Evolutionary conservation across 2,888 invertebrate species (phyloP).

Genomic region (Plagodis dolabraria): DNA sequence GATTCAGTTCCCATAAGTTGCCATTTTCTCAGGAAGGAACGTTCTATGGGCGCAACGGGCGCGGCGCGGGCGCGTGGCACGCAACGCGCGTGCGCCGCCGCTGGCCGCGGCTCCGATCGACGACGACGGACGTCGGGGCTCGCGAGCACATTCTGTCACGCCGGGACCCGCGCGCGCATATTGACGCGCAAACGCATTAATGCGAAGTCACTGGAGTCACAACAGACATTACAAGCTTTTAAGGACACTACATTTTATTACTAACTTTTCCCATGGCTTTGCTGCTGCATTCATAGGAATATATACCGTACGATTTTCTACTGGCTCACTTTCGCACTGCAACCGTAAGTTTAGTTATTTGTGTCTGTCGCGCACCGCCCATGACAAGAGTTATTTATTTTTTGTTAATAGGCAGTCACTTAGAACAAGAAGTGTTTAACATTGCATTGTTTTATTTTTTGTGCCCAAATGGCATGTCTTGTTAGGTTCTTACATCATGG

Average conservation of each 20-base stretch:
- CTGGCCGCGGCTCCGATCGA: constrained; percentile 37
- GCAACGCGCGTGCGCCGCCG: constrained; percentile 43
- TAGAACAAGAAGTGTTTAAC: constrained; percentile 48
- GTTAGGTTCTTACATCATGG: constrained; percentile 58
- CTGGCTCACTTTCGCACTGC: constrained; percentile 38
- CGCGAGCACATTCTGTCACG: constrained; percentile 79
- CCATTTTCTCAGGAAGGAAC: constrained; percentile 81
- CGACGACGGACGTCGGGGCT: constrained; percentile 26
- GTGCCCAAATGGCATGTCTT: constrained; percentile 45
- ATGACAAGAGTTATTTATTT: constrained; percentile 38
- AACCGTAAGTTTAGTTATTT: constrained; percentile 21
- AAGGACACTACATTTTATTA: constrained; percentile 61
- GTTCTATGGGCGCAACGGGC: constrained; percentile 34
- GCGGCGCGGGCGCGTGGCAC: constrained; percentile 54
- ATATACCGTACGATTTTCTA: constrained; percentile 34
- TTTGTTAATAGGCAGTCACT: constrained; percentile 35
- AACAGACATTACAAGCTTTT: constrained; percentile 58
- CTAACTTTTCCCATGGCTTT: constrained; percentile 52
- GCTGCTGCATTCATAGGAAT: constrained; percentile 44
- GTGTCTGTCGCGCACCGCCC: neutral
- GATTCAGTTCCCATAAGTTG: constrained; percentile 82
- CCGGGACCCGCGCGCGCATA: constrained; percentile 74
- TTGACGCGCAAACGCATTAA: constrained; percentile 75
- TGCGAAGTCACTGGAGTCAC: constrained; percentile 68
- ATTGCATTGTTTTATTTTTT: constrained; percentile 65